These are phyloP conservation scores for Trichechus manatus DNA, from an alignment of 2,113 vertebrate genomes.

Conservation along the genomic window DNA sequence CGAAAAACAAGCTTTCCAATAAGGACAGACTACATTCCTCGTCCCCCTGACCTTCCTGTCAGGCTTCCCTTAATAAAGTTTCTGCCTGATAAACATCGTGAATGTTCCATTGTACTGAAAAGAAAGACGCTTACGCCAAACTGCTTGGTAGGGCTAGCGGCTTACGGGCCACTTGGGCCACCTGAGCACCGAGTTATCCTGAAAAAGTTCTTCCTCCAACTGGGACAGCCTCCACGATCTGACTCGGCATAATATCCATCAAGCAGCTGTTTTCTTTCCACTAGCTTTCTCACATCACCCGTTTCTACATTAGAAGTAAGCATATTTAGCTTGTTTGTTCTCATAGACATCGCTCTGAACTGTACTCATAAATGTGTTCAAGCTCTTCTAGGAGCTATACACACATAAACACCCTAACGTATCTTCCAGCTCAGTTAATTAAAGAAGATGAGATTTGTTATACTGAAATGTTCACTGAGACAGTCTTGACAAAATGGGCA, in stretches of 20 bases:
- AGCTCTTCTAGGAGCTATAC: neutral
- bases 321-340: neutral
- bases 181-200: neutral
- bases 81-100: conserved; percentile 56
- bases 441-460: neutral
- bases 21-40: conserved; percentile 17
- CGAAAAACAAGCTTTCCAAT: conserved; percentile 6
- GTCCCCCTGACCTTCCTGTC: neutral
- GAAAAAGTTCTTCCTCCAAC: neutral
- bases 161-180: conserved; percentile 43
- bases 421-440: neutral
- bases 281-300: neutral
- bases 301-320: conserved; percentile 17
- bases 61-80: conserved; percentile 64
- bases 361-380: neutral
- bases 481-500: neutral
- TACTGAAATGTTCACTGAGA: neutral
- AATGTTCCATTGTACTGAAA: conserved; percentile 18
- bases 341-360: neutral
- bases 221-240: neutral
- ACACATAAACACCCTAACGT: neutral
- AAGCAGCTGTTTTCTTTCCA: neutral
- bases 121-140: conserved; percentile 27
- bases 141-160: conserved; percentile 38
- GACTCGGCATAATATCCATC: neutral